Base-by-base conservation (phyloP, 2,888 invertebrate species). In the Oscheius sp. region DNA sequence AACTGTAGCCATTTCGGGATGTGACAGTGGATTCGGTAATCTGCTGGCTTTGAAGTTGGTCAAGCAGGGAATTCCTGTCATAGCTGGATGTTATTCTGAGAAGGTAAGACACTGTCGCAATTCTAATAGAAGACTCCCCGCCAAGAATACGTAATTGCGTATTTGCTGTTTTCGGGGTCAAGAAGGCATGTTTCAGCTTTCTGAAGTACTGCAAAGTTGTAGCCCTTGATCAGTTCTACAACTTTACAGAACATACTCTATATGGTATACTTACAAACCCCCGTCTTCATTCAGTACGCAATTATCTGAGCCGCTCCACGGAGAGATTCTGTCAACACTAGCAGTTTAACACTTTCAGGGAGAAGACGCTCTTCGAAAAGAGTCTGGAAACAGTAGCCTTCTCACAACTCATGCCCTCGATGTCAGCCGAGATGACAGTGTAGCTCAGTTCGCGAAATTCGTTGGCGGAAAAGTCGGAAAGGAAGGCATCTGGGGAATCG, bases 401-500 rank as follows among this genome's bases (percentile, higher is more conserved):
- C 75, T 85, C 21, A 71, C 73, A 21, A 78, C 86, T 7, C 79
- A 82, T 57, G 73, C 68, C 9, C 71, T 87, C 58, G 85, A 87
- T 75, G 85, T 87, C 51, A 77, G 79, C 42, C 70, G 62, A 47
- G 82, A 85, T 70, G 84, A 83, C 48, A 81, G 81, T 58, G 83
- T 86, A 13, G 75, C 79, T 58, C 72, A 75, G 47, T 85, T 84
- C 21, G 75, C 66, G 3, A 70, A 75, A 1, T 72, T 82, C 13
- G 85, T 87, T 21, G 82, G 78, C 47, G 72, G 75, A 32, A 76
- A 66, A 13, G 76, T 80, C 63, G 37, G 33, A 11, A n/a, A 60
- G 13, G n/a, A 47, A 72, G 75, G 75, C 11, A 50, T 87, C 1
- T 80, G 85, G 80, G 86, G 84, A 63, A 70, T 88, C n/a, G 86